phyloP scores from a whole-genome alignment of 2,113 vertebrate genomes.

The Calypte anna region DNA sequence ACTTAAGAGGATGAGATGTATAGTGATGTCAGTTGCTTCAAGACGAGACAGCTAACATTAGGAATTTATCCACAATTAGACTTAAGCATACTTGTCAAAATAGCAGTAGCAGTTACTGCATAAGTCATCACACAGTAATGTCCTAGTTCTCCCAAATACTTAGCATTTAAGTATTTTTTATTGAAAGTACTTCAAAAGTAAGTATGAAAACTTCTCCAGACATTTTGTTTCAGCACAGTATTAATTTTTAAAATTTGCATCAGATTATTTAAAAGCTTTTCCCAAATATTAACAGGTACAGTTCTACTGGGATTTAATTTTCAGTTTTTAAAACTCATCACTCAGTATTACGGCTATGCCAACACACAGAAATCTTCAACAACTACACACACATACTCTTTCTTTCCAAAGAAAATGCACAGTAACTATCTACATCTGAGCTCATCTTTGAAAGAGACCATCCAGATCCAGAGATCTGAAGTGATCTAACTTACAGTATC shows the following conservation, averaged over 20 bases:
- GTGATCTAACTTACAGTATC: conserved; percentile 85
- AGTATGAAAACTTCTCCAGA: neutral
- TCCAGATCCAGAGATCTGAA: neutral
- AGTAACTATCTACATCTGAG: neutral
- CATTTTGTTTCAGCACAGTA: neutral
- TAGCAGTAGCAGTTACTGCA: neutral
- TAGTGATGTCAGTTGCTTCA: neutral
- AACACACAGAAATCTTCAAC: neutral
- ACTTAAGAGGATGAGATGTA: neutral
- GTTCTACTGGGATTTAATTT: neutral
- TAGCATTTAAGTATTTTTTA: neutral
- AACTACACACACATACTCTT: neutral
- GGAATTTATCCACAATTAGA: neutral
- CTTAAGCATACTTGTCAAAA: neutral
- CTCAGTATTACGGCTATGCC: neutral
- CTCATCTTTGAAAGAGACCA: neutral
- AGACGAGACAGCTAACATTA: neutral
- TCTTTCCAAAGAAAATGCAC: neutral
- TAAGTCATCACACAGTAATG: neutral
- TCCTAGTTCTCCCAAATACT: neutral
- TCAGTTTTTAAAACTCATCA: neutral
- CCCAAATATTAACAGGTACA: neutral
- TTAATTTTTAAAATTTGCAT: neutral
- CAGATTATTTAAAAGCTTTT: neutral
- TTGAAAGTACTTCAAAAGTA: neutral